A percentile compares a stretch with the other conserved stretches of the same genome.
Conservation (phyloP, 2,888 invertebrate genomes). For the Agriotes lineatus region DNA sequence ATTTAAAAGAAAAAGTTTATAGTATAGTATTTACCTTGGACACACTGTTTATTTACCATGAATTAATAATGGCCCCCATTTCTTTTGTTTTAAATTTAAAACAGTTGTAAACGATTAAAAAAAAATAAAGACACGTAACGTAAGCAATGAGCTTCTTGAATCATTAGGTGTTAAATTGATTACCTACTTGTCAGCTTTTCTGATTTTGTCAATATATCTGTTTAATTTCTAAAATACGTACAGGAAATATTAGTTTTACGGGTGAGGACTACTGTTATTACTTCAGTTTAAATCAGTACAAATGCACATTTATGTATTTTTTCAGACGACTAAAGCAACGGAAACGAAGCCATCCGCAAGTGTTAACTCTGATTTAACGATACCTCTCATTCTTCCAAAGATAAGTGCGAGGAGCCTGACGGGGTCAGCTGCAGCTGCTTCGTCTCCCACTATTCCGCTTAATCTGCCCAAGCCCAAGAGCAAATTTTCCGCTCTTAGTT, state of each 20-base stretch:
- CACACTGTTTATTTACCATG: no score
- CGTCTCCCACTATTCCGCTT: slow-evolving; percentile 60
- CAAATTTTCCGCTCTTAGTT: slow-evolving; percentile 40
- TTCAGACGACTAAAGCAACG: slow-evolving; percentile 9
- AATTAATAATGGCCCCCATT: no score
- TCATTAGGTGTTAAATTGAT: no score
- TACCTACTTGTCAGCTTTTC: background rate
- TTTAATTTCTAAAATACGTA: slow-evolving; percentile 3
- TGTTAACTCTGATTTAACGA: slow-evolving; percentile 52
- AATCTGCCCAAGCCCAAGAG: slow-evolving; percentile 59
- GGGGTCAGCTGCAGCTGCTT: slow-evolving; percentile 29
- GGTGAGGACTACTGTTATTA: slow-evolving; percentile 6
- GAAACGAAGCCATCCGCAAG: background rate
- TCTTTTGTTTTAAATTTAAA: no score
- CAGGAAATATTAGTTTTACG: slow-evolving; percentile 11
- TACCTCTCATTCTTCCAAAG: slow-evolving; percentile 64
- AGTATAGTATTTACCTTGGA: no score
- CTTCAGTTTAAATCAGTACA: background rate
- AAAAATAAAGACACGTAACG: no score
- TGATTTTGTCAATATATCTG: slow-evolving; percentile 23
- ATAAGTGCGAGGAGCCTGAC: slow-evolving; percentile 52
- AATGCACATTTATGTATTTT: background rate
- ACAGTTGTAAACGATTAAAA: no score
- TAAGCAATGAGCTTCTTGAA: no score
- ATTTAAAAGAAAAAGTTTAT: no score